These are phyloP conservation scores for Idris sp. DNA, from an alignment of 1,140 invertebrate genomes.

Conservation along the genomic window DNA sequence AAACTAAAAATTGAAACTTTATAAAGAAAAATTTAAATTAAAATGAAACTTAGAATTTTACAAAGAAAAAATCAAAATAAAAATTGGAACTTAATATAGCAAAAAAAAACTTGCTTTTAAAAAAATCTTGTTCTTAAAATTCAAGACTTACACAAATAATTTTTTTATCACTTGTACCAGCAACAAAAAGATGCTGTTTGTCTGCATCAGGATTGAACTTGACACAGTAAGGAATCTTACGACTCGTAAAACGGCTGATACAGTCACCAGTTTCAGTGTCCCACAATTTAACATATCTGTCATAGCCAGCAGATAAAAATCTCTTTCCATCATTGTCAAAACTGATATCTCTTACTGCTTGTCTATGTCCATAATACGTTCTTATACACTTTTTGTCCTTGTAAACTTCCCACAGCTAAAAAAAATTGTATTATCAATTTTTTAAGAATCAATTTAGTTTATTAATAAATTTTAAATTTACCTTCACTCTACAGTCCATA, in stretches of 20 bases:
- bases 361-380: constrained; percentile 97
- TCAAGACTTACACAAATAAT: constrained; percentile 95
- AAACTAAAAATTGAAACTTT: no score
- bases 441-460: no score
- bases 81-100: no score
- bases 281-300: constrained; percentile 98
- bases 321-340: constrained; percentile 96
- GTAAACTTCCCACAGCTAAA: constrained; percentile 98
- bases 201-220: constrained; percentile 99
- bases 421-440: background rate
- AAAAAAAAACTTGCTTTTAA: no score
- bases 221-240: constrained; percentile 97
- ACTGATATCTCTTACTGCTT: constrained; percentile 96
- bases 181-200: constrained; percentile 98
- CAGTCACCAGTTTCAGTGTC: constrained; percentile 98
- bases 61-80: no score
- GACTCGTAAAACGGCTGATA: constrained; percentile 93
- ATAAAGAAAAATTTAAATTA: no score
- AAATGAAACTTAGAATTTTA: no score
- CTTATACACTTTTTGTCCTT: constrained; percentile 95
- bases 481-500: constrained; percentile 98
- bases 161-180: constrained; percentile 99
- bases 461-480: constrained; percentile 75
- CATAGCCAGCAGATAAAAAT: constrained; percentile 96
- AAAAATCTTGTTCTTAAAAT: no score